Conservation (phyloP, 2,888 invertebrate species). For the Julus scanicus region DNA sequence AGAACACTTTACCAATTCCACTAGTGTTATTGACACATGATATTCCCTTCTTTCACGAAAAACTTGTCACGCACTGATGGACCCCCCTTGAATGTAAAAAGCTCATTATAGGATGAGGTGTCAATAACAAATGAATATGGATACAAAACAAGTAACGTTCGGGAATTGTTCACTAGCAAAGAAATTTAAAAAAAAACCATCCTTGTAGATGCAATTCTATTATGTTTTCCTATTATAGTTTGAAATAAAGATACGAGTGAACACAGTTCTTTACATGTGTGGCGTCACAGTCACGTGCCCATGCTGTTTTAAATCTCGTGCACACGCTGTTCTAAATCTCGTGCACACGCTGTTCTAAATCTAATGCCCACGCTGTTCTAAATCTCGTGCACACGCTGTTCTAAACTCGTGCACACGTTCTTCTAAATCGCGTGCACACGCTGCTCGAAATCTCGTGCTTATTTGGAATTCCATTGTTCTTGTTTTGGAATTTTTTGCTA, state of each 20-base stretch:
- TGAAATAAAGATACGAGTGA: background rate
- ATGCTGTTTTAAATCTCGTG: no score
- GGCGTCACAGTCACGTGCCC: no score
- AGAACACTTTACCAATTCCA: conserved; percentile 7
- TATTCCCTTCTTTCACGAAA: conserved; percentile 16
- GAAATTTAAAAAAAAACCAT: background rate
- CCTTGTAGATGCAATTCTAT: background rate
- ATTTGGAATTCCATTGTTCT: no score
- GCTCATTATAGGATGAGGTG: conserved; percentile 37
- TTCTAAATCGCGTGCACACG: no score
- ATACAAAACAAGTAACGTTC: conserved; percentile 18
- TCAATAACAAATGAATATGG: conserved; percentile 20
- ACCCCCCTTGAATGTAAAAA: conserved; percentile 37
- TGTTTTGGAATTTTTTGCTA: no score
- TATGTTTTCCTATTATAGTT: background rate
- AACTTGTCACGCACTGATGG: conserved; percentile 44
- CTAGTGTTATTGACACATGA: conserved; percentile 14
- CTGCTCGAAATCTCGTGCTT: no score
- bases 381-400: no score
- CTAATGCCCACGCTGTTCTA: no score
- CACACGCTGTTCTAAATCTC: no score
- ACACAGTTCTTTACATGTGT: no score
- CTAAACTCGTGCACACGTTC: no score
- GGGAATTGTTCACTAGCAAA: background rate
- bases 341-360: no score